phyloP scores from a whole-genome alignment of 2,113 vertebrate genomes.

The Catharus fuscescens region DNA sequence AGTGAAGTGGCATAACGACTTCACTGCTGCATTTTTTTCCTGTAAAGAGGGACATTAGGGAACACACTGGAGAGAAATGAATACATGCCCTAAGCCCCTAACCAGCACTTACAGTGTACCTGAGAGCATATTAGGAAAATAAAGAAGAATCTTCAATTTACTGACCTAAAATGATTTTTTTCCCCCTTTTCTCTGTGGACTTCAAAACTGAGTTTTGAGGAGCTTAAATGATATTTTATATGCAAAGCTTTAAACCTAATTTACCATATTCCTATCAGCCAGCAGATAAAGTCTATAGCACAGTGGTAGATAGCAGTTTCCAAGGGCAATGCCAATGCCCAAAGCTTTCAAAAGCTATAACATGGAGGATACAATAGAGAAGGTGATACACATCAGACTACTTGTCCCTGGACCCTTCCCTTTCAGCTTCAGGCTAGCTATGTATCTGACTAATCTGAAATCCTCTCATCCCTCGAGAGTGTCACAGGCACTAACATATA shows the following conservation, averaged over 20 bases:
- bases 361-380: not conserved
- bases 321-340: not conserved
- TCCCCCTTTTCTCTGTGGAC: not conserved
- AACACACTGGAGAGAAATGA: slow-evolving; percentile 37
- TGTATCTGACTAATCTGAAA: slow-evolving; percentile 35
- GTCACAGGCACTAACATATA: not conserved
- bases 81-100: not conserved
- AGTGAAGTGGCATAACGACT: slow-evolving; percentile 20
- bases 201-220: slow-evolving; percentile 7
- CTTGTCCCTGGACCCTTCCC: not conserved
- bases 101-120: not conserved
- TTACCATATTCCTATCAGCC: not conserved
- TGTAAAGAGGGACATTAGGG: slow-evolving; percentile 23
- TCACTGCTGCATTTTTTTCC: not conserved
- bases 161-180: not conserved
- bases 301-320: not conserved
- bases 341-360: slow-evolving; percentile 16
- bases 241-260: slow-evolving; percentile 16
- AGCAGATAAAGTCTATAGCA: not conserved
- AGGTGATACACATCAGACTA: slow-evolving; percentile 35
- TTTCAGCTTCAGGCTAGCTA: not conserved
- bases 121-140: slow-evolving; percentile 37
- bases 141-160: slow-evolving; percentile 45
- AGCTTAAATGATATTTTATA: slow-evolving; percentile 20
- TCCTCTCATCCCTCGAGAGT: not conserved